Percentiles rank a stretch among this genome's conserved stretches.
phyloP scores from a whole-genome alignment of 2,113 vertebrate species.

The Carassius auratus region DNA sequence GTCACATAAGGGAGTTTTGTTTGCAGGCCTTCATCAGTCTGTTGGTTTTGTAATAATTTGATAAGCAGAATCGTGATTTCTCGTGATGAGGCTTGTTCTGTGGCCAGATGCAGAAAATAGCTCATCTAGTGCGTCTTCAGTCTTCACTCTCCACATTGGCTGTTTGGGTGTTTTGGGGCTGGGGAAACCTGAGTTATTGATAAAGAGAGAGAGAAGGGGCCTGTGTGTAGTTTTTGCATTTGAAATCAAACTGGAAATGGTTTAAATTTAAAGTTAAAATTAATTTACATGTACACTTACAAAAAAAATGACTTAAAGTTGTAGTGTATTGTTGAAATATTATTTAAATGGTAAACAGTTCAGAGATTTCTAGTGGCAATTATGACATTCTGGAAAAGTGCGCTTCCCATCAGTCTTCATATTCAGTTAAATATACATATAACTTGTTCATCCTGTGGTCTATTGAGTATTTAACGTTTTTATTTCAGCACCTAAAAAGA shows the following conservation, averaged over 20 bases:
- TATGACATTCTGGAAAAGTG: too few relatives aligned
- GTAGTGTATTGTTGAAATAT: too few relatives aligned
- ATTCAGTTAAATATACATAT: too few relatives aligned
- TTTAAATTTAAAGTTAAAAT: neutral
- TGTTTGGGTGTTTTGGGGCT: neutral
- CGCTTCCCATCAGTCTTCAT: too few relatives aligned
- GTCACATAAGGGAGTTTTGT: slow-evolving; percentile 35
- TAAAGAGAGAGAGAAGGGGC: neutral
- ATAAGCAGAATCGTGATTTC: slow-evolving; percentile 70
- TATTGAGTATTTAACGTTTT: neutral
- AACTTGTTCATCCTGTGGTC: neutral
- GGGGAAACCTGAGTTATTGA: neutral
- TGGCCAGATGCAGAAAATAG: slow-evolving; percentile 34
- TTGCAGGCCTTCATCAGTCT: slow-evolving; percentile 58
- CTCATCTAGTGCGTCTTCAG: neutral
- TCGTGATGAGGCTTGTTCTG: slow-evolving; percentile 68
- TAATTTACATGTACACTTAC: too few relatives aligned
- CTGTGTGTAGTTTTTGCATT: neutral
- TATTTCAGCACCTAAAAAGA: neutral
- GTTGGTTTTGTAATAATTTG: slow-evolving; percentile 71
- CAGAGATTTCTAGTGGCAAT: too few relatives aligned
- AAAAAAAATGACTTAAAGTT: too few relatives aligned
- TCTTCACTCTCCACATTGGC: slow-evolving; percentile 15
- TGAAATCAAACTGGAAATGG: neutral
- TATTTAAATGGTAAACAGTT: too few relatives aligned